These are phyloP conservation scores for Cotesia glomerata DNA, from an alignment of 1,140 invertebrate species.

Conservation along the genomic window DNA sequence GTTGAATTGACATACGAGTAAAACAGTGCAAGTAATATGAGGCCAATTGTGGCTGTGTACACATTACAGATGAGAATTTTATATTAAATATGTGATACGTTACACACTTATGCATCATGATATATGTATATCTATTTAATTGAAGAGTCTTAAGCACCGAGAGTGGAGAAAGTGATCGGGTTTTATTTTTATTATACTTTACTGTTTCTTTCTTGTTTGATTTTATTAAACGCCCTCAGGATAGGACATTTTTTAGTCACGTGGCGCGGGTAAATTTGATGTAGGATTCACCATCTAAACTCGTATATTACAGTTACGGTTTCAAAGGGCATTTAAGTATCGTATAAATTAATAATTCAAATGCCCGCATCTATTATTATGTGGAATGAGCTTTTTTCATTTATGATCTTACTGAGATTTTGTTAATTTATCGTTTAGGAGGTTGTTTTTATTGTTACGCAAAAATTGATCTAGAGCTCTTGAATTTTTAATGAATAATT, in stretches of 20 bases:
- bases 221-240: not conserved
- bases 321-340: no score
- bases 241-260: not conserved
- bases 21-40: not conserved
- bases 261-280: conserved; percentile 3
- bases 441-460: not conserved
- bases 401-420: not conserved
- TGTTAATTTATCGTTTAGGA: not conserved
- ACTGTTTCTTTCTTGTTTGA: not conserved
- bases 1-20: conserved; percentile 35
- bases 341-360: no score
- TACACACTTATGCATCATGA: not conserved
- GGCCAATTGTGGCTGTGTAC: conserved; percentile 29
- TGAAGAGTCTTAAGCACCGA: not conserved
- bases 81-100: not conserved
- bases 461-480: no score
- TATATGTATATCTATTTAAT: not conserved
- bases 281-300: not conserved
- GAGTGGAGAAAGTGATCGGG: conserved; percentile 4
- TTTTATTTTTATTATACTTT: not conserved
- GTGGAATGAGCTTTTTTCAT: no score
- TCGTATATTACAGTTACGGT: no score
- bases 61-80: not conserved
- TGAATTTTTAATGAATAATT: no score
- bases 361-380: no score